Evolutionary conservation across 2,888 invertebrate species (phyloP).

Genomic region (Eupithecia subumbrata): DNA sequence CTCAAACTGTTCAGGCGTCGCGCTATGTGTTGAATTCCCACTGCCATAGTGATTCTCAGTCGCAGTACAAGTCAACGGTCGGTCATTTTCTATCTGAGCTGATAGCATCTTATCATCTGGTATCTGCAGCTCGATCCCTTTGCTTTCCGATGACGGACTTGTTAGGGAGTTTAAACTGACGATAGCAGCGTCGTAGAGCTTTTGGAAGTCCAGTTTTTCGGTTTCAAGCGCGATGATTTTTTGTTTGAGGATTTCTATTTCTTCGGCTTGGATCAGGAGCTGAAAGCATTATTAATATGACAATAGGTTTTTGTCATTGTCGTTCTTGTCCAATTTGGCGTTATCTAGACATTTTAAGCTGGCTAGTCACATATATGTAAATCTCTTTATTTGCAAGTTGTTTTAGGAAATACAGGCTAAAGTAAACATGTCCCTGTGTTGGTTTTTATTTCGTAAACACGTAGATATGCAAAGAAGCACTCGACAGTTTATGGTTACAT

Average conservation of each 20-base stretch:
- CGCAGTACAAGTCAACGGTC: constrained; percentile 74
- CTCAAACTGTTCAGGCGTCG: constrained; percentile 86
- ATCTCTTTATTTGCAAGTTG: background rate
- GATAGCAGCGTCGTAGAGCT: constrained; percentile 79
- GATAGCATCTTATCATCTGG: constrained; percentile 63
- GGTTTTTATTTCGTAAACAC: background rate
- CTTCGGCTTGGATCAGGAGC: constrained; percentile 80
- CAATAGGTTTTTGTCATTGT: background rate
- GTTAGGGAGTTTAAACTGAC: constrained; percentile 78
- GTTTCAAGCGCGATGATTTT: constrained; percentile 81
- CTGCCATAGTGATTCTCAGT: constrained; percentile 81
- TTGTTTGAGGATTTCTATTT: constrained; percentile 83
- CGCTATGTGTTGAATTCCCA: constrained; percentile 80
- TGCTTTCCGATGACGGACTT: constrained; percentile 72
- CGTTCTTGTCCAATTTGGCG: background rate
- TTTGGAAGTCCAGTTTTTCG: constrained; percentile 84
- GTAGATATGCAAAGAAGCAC: background rate
- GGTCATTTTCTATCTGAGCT: constrained; percentile 54
- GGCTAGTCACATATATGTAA: background rate
- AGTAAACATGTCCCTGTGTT: background rate
- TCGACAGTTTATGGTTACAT: no score
- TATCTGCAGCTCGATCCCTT: constrained; percentile 66
- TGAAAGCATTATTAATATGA: constrained; percentile 38
- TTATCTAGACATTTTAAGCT: constrained; percentile 6
- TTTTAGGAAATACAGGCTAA: background rate